Evolutionary conservation across 2,888 invertebrate species (phyloP), one percentile per base, ranked within the genome.

Genomic region (Drosophila putrida): DNA sequence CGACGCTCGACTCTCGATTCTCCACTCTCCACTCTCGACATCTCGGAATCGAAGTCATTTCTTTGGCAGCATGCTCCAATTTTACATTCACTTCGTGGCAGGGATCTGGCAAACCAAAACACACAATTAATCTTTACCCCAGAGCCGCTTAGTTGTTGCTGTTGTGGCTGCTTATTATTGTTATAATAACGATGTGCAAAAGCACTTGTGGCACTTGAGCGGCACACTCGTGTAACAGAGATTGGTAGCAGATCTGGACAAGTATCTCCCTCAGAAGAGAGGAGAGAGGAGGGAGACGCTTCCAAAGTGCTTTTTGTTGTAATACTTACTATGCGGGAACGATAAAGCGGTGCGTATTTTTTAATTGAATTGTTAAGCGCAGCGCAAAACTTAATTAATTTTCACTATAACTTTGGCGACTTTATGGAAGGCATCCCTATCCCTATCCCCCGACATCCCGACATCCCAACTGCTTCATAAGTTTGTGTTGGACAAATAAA

Each of bases 101-200:
- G 69, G 36, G 43, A 68, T 78, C 71, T 77, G 79, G 64, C 71
- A 73, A 83, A 80, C 76, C 76, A 71, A 84, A 82, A 73, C 79
- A 75, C 82, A 85, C 85, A 90, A 90, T 90, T 90, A 90, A 90
- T 90, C 90, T 90, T 83, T 86, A 90, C 74, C 75, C 75, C 71
- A 78, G 70, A 68, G 75, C 49, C 60, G 77, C 66, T 39, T 41
- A 46, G 51, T 31, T 41, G 33, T 57, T 41, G 71, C 55, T 51
- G 31, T 35, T 41, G 71, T 51, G 25, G 70, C 68, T 78, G 90
- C 90, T 90, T 90, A 90, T 90, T 90, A 90, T 90, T 90, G 90
- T 90, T 90, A 89, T 89, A 91, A 90, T 90, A 91, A 90, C 88
- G 91, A 90, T 90, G 90, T 90, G 90, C 90, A 91, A 91, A 90